Evolutionary conservation across 2,888 invertebrate genomes (phyloP).

Genomic region (Euzophera pinguis): DNA sequence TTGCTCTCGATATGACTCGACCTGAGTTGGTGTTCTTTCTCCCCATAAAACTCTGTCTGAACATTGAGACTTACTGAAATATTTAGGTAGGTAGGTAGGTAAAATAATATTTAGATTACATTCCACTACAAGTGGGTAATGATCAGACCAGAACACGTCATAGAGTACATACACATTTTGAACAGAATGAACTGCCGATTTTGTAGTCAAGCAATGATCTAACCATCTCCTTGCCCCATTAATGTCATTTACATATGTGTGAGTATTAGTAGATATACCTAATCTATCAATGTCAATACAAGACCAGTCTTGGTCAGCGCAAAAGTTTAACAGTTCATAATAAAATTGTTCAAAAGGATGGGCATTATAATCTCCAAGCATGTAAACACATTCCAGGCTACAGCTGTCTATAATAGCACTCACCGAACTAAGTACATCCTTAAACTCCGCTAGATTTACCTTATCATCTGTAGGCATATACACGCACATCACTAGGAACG

Average conservation of each 20-base stretch:
- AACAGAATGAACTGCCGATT: not conserved
- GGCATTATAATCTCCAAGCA: constrained; percentile 11
- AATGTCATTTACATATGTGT: too few species aligned
- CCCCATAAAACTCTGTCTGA: not conserved
- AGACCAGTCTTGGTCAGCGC: too few species aligned
- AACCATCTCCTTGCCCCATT: too few species aligned
- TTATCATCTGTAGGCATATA: constrained; percentile 11
- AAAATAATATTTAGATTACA: not conserved
- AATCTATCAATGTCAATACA: too few species aligned
- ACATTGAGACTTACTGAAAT: too few species aligned
- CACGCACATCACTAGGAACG: too few species aligned
- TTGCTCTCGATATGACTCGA: not conserved
- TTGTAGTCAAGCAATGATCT: not conserved
- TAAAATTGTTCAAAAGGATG: constrained; percentile 7
- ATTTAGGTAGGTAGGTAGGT: not conserved
- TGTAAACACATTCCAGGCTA: constrained; percentile 8
- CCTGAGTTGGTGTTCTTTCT: not conserved
- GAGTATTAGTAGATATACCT: too few species aligned
- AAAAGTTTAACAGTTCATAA: not conserved
- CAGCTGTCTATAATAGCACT: too few species aligned
- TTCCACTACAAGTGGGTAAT: not conserved
- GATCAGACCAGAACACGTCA: too few species aligned
- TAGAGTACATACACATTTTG: not conserved
- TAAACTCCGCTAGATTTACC: constrained; percentile 8
- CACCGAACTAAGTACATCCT: constrained; percentile 10